A percentile compares a stretch with the other conserved stretches of the same genome.
phyloP scores from a whole-genome alignment of 2,797 vertebrate species.

The Clamator glandarius region DNA sequence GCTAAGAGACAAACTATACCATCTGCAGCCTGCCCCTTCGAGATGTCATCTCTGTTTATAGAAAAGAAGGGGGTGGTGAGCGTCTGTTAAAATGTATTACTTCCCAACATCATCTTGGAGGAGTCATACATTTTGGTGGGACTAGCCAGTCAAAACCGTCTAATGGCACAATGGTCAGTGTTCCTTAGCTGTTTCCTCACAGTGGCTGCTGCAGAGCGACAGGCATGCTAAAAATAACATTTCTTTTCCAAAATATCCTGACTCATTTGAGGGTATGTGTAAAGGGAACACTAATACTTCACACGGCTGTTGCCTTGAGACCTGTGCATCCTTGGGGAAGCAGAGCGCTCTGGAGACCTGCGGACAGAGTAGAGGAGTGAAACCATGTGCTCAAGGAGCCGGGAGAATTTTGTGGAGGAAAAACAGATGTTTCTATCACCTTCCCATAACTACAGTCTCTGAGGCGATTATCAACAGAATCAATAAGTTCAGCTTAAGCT shows the following conservation, averaged over 20 bases:
- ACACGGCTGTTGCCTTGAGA: background rate
- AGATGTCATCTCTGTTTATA: slow-evolving; percentile 46
- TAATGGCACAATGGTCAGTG: background rate
- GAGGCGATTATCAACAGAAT: background rate
- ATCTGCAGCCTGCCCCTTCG: slow-evolving; percentile 46
- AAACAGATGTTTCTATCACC: background rate
- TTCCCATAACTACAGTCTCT: background rate
- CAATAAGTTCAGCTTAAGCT: slow-evolving; percentile 9
- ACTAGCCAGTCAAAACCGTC: slow-evolving; percentile 26
- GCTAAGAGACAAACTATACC: slow-evolving; percentile 42
- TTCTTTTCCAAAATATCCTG: background rate
- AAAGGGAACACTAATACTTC: background rate
- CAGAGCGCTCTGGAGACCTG: background rate
- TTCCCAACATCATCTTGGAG: background rate
- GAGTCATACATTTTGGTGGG: background rate
- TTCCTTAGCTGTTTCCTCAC: background rate
- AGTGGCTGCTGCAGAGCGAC: background rate
- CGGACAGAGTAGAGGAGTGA: background rate
- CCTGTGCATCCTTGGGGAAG: background rate
- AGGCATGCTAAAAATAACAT: slow-evolving; percentile 9
- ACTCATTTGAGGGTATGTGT: background rate
- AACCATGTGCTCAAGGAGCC: background rate
- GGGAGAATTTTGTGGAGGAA: background rate
- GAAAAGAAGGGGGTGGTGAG: slow-evolving; percentile 52
- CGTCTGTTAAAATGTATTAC: slow-evolving; percentile 23